A percentile compares a stretch with the other conserved stretches of the same genome.
These are phyloP conservation scores for Halyomorpha halys DNA, from an alignment of 1,140 invertebrate genomes.

Conservation along the genomic window DNA sequence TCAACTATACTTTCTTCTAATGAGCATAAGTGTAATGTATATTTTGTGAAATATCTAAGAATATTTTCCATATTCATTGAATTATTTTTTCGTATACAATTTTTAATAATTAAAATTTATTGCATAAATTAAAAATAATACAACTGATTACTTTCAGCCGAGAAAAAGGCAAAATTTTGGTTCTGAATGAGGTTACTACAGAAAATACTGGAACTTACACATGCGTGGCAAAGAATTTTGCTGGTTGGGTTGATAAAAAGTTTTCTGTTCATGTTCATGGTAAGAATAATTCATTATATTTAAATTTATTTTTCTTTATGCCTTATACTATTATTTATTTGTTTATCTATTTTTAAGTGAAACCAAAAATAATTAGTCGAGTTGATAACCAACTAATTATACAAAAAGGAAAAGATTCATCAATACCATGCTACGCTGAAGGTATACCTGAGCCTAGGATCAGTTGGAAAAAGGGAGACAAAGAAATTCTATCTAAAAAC, in stretches of 20 bases:
- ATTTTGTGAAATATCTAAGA: no score
- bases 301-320: neutral
- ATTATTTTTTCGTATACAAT: no score
- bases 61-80: no score
- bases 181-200: conserved; percentile 26
- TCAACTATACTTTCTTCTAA: no score
- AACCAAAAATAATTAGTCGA: conserved; percentile 32
- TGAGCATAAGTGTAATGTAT: no score
- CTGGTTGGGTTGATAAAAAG: conserved; percentile 43
- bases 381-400: conserved; percentile 28
- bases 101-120: no score
- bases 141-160: conserved; percentile 10
- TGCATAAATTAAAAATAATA: no score
- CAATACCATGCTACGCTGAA: conserved; percentile 37
- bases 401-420: conserved; percentile 33
- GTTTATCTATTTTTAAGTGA: conserved; percentile 33
- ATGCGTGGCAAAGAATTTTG: conserved; percentile 44
- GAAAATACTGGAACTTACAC: conserved; percentile 36
- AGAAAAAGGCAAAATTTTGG: conserved; percentile 21
- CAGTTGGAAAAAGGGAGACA: conserved; percentile 32
- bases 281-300: conserved; percentile 27
- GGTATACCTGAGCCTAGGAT: conserved; percentile 37
- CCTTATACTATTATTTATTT: neutral
- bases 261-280: conserved; percentile 43
- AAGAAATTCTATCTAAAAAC: conserved; percentile 5